Evolutionary conservation across 2,888 invertebrate species (phyloP).

Genomic region (Cosmopolites sordidus): DNA sequence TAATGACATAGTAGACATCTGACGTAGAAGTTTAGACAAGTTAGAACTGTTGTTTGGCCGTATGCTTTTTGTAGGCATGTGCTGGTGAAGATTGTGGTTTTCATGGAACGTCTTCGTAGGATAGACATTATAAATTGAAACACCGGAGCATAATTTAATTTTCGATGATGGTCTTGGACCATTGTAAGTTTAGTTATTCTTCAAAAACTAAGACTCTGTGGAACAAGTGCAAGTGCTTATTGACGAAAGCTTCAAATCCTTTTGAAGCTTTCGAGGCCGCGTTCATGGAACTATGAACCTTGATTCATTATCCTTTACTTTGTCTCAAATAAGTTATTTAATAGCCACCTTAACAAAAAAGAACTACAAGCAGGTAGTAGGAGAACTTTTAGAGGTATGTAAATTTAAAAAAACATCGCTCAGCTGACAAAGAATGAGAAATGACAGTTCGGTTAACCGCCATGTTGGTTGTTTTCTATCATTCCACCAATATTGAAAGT

Average conservation of each 20-base stretch:
- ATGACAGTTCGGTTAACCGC: slow-evolving; percentile 12
- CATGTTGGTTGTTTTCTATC: slow-evolving; percentile 12
- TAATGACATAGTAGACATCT: too few relatives aligned
- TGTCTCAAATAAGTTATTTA: slow-evolving; percentile 97
- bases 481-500: slow-evolving; percentile 1
- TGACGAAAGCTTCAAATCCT: slow-evolving; percentile 87
- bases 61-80: too few relatives aligned
- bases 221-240: slow-evolving; percentile 65
- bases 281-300: slow-evolving; percentile 93
- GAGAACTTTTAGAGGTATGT: slow-evolving; percentile 86
- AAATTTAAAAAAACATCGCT: slow-evolving; percentile 26
- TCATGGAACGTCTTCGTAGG: too few relatives aligned
- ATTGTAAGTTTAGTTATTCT: slow-evolving; percentile 47
- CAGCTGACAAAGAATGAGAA: slow-evolving; percentile 4
- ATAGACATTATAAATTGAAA: background rate
- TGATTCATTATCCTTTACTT: slow-evolving; percentile 97
- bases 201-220: slow-evolving; percentile 46
- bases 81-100: background rate
- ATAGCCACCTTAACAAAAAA: slow-evolving; percentile 93
- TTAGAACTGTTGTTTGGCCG: too few relatives aligned
- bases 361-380: slow-evolving; percentile 86
- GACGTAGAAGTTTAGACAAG: too few relatives aligned
- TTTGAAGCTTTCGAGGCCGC: slow-evolving; percentile 93
- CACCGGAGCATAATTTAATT: background rate
- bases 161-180: slow-evolving; percentile 51